A percentile compares a stretch with the other conserved stretches of the same genome.
Evolutionary conservation across 2,113 vertebrate species (phyloP).

Genomic region (Pelobates fuscus): DNA sequence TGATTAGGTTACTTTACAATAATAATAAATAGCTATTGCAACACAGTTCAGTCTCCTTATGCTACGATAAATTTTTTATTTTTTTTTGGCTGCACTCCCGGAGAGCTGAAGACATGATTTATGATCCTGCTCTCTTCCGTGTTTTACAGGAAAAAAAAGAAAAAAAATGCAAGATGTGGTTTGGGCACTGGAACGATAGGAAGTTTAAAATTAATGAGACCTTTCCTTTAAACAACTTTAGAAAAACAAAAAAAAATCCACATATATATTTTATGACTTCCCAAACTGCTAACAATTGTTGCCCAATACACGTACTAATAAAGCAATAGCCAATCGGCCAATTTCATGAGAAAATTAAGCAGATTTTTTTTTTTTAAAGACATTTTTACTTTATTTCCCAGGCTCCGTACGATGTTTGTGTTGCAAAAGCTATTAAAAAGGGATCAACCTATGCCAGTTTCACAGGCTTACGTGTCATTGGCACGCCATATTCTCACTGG

Average conservation of each 20-base stretch:
- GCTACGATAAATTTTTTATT: conserved; percentile 2
- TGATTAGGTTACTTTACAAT: background rate
- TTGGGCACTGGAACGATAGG: background rate
- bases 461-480: no score
- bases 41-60: background rate
- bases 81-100: conserved; percentile 8
- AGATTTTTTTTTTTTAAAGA: no score
- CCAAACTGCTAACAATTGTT: background rate
- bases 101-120: conserved; percentile 21
- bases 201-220: background rate
- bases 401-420: no score
- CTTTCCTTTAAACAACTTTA: conserved; percentile 7
- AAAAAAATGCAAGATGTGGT: background rate
- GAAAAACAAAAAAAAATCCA: background rate
- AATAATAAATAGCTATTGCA: conserved; percentile 7
- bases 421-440: no score
- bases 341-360: no score
- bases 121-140: conserved; percentile 12
- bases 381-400: no score
- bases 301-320: background rate
- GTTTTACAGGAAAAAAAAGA: background rate
- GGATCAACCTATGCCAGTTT: no score
- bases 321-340: no score
- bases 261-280: background rate
- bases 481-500: no score